Evolutionary conservation across 1,140 invertebrate genomes (phyloP), one percentile per base, ranked within the genome.

Genomic region (Potamilus streckersoni): DNA sequence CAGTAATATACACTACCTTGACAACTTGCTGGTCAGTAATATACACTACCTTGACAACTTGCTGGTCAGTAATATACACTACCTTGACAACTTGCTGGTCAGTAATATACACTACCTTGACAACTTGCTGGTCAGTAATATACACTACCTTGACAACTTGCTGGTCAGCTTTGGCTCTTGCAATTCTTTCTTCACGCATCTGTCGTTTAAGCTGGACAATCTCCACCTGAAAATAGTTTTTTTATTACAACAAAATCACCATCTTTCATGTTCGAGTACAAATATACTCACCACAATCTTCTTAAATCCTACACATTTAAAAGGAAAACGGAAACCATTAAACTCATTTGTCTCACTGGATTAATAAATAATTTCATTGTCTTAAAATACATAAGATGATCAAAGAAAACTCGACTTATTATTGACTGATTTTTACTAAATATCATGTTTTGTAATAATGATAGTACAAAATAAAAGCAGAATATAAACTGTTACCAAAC

Each of bases 71-170:
- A n/a, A 11, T 61, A 15, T 17, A 71, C 12, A 67, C 76, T 65
- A 88, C 87, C 80, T 85, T 80, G 56, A 89, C 74, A 16, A 87
- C 81, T 68, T 71, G 82, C 64, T 85, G 80, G 38, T 89, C 86
- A 11, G 86, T n/a, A n/a, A 11, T 61, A 15, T 17, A 71, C 12
- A 67, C 76, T 65, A 88, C 87, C 80, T 85, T 80, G 56, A 89
- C 74, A 16, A 87, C 81, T 68, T 71, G 82, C 38, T 49, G 6
- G 6, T 49, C 38, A 5, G 38, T 49, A 49, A 11, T 61, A 15
- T 17, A 71, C 12, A 67, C 76, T 65, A 88, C 87, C 80, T 85
- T 80, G 56, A 89, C 74, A 16, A 87, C 81, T 68, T 71, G 82
- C 64, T 85, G 80, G 38, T 89, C 86, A 11, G 86, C 81, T 20